Evolutionary conservation across 2,888 invertebrate species (phyloP).

Genomic region (Drosophila infuscata): DNA sequence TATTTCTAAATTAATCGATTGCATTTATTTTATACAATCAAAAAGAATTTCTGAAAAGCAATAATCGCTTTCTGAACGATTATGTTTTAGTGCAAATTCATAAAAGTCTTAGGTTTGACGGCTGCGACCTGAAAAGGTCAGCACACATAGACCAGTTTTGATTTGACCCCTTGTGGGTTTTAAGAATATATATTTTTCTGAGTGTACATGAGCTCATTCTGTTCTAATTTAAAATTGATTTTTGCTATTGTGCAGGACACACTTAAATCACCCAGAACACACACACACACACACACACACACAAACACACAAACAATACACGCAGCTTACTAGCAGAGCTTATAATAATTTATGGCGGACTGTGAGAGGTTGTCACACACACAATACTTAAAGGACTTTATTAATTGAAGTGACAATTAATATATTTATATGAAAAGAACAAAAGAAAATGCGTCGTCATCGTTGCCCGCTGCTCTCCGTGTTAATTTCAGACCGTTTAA

Average conservation of each 20-base stretch:
- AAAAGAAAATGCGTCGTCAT: conserved; percentile 37
- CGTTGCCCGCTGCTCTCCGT: conserved; percentile 11
- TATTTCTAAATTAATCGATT: background rate
- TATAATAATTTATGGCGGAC: conserved; percentile 1
- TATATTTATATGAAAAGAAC: conserved; percentile 48
- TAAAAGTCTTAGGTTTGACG: too few relatives aligned
- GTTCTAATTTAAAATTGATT: conserved; percentile 75
- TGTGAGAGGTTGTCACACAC: background rate
- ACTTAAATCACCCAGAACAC: background rate
- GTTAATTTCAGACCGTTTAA: conserved; percentile 35
- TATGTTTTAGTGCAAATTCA: background rate
- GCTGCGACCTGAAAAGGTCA: too few relatives aligned
- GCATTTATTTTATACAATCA: background rate
- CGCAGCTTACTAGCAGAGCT: conserved; percentile 2
- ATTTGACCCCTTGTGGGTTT: too few relatives aligned
- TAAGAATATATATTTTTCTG: background rate
- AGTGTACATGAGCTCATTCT: conserved; percentile 72
- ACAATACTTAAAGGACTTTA: conserved; percentile 29
- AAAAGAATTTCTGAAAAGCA: background rate
- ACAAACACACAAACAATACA: conserved; percentile 2
- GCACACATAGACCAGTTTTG: too few relatives aligned
- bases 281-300: conserved; percentile 1
- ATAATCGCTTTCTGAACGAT: background rate
- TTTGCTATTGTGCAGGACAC: conserved; percentile 34
- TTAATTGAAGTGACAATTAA: conserved; percentile 58